Evolutionary conservation across 2,888 invertebrate genomes (phyloP).

Genomic region (Diplolepis rosae): DNA sequence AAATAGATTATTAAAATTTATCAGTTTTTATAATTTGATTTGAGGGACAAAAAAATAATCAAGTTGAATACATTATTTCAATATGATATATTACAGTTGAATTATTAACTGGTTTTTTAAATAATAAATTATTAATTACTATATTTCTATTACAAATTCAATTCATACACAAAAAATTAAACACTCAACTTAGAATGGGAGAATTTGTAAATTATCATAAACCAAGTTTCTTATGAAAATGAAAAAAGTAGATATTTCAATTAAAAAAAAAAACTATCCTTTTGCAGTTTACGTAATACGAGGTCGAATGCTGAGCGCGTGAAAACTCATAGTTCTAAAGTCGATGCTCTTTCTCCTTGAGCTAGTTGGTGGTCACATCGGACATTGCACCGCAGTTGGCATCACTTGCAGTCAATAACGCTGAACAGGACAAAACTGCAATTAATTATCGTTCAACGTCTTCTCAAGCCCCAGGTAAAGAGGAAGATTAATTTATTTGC

Average conservation of each 20-base stretch:
- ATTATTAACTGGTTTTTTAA: too few species aligned
- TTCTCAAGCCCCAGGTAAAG: slow-evolving; percentile 29
- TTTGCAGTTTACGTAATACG: slow-evolving; percentile 6
- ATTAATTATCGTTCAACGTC: slow-evolving; percentile 39
- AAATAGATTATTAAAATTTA: too few species aligned
- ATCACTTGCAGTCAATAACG: slow-evolving; percentile 53
- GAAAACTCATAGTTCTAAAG: slow-evolving; percentile 59
- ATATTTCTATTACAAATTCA: too few species aligned
- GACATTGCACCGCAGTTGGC: slow-evolving; percentile 58
- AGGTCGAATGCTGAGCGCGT: slow-evolving; percentile 38
- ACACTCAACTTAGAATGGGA: too few species aligned
- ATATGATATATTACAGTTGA: too few species aligned
- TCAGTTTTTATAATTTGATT: too few species aligned
- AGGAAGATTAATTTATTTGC: slow-evolving; percentile 35
- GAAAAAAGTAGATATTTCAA: background rate
- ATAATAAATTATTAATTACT: too few species aligned
- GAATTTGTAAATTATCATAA: background rate
- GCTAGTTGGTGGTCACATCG: slow-evolving; percentile 63
- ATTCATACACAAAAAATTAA: too few species aligned
- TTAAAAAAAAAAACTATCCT: background rate
- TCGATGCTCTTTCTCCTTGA: slow-evolving; percentile 66
- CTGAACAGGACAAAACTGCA: slow-evolving; percentile 33
- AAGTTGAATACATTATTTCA: too few species aligned
- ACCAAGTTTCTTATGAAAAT: background rate
- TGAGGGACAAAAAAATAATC: too few species aligned